These are phyloP conservation scores for Tetramorium simillimum DNA, from an alignment of 1,140 invertebrate species.

Conservation along the genomic window DNA sequence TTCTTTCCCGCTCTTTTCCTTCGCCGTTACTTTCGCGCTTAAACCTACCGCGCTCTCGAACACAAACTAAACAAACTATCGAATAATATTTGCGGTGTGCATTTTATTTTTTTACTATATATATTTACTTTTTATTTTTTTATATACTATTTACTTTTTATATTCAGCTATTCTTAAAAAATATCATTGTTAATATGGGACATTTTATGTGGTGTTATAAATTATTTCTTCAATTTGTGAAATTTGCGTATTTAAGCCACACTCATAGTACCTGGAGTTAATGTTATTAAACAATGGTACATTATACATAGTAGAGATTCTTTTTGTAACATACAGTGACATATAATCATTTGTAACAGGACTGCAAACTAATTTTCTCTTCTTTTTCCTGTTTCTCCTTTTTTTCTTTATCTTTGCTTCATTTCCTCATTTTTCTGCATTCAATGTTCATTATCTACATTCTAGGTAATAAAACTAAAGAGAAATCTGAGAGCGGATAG, in stretches of 20 bases:
- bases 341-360: conserved; percentile 81
- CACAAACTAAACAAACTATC: neutral
- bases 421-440: too few relatives aligned
- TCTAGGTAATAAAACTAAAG: neutral
- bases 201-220: neutral
- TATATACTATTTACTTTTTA: too few relatives aligned
- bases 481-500: too few relatives aligned
- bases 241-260: conserved; percentile 45
- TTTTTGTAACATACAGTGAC: conserved; percentile 81
- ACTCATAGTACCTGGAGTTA: conserved; percentile 49
- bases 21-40: too few relatives aligned
- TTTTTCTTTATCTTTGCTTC: neutral
- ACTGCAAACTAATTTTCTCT: conserved; percentile 8
- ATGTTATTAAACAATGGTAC: conserved; percentile 64
- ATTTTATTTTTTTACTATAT: neutral
- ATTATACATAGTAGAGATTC: conserved; percentile 72
- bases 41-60: too few relatives aligned
- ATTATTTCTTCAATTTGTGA: neutral
- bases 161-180: neutral
- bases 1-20: too few relatives aligned
- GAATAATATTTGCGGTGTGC: neutral
- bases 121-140: too few relatives aligned
- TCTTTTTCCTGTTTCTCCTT: too few relatives aligned
- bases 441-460: neutral
- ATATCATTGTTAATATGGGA: neutral